Conservation (phyloP, 2,888 invertebrate species). For the Colletes collaris region DNA sequence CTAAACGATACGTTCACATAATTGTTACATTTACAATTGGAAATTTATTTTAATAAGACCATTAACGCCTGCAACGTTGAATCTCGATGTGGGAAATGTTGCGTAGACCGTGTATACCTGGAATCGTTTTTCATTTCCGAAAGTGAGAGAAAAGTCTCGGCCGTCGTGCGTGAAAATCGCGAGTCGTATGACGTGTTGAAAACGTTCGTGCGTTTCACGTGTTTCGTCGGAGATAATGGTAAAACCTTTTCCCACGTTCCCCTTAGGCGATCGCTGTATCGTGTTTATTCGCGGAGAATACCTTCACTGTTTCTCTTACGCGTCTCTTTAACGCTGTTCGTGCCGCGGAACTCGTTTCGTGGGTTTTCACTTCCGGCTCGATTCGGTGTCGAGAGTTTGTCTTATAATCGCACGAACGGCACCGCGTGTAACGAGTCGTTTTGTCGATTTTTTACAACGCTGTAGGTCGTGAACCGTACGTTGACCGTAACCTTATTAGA, state of each 20-base stretch:
- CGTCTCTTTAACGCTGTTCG: neutral
- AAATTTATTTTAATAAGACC: no score
- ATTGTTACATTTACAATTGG: no score
- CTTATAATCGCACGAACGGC: neutral
- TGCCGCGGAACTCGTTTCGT: conserved; percentile 44
- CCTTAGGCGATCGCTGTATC: conserved; percentile 27
- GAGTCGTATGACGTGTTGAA: neutral
- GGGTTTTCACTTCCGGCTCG: conserved; percentile 50
- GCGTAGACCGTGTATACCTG: neutral
- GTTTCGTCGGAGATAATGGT: conserved; percentile 12
- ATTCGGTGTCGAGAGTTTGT: conserved; percentile 22
- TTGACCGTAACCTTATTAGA: conserved; percentile 3
- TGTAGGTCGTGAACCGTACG: neutral
- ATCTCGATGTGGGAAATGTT: no score
- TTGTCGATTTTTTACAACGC: neutral
- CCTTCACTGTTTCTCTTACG: conserved; percentile 20
- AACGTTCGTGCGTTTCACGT: neutral
- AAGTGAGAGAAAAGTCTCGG: neutral
- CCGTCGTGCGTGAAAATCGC: neutral
- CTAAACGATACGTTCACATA: no score
- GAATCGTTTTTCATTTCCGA: neutral
- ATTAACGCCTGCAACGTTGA: no score
- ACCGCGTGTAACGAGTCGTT: no score
- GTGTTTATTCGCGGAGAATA: conserved; percentile 19
- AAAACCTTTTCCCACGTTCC: conserved; percentile 45